A percentile compares a stretch with the other conserved stretches of the same genome.
These are phyloP conservation scores for Empis stercorea DNA, from an alignment of 2,888 invertebrate species.

Conservation along the genomic window DNA sequence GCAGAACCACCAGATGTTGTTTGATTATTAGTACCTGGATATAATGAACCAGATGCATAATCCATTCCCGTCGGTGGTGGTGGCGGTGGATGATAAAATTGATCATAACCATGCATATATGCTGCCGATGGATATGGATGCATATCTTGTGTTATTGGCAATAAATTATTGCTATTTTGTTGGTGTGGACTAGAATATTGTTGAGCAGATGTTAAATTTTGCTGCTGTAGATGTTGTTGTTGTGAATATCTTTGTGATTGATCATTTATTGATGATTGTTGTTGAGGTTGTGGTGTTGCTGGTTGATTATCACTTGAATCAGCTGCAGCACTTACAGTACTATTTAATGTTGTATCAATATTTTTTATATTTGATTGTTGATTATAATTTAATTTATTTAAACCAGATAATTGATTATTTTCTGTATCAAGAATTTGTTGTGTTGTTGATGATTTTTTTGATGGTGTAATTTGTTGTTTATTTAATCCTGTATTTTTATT, in stretches of 20 bases:
- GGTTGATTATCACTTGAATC: slow-evolving; percentile 56
- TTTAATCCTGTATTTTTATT: slow-evolving; percentile 17
- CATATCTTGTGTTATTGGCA: slow-evolving; percentile 19
- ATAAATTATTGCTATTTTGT: slow-evolving; percentile 23
- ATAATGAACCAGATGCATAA: slow-evolving; percentile 13
- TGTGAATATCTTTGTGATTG: slow-evolving; percentile 43
- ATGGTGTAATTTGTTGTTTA: not conserved
- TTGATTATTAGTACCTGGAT: slow-evolving; percentile 15
- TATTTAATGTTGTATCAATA: slow-evolving; percentile 15
- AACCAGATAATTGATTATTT: slow-evolving; percentile 44
- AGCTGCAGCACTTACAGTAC: slow-evolving; percentile 54
- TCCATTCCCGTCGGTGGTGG: slow-evolving; percentile 19
- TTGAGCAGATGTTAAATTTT: slow-evolving; percentile 37
- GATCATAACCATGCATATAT: slow-evolving; percentile 32
- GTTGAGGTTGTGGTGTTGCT: slow-evolving; percentile 32
- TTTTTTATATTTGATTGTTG: not conserved
- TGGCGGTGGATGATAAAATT: slow-evolving; percentile 27
- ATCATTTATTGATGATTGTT: not conserved
- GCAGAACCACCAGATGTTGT: slow-evolving; percentile 11
- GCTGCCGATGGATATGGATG: slow-evolving; percentile 20
- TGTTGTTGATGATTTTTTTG: slow-evolving; percentile 8
- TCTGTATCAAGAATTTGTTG: slow-evolving; percentile 12
- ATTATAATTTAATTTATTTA: slow-evolving; percentile 16
- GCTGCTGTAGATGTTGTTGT: slow-evolving; percentile 14
- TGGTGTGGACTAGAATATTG: slow-evolving; percentile 30